Base-by-base conservation (phyloP, 2,888 invertebrate species). In the Cryptocephalus moraei region DNA sequence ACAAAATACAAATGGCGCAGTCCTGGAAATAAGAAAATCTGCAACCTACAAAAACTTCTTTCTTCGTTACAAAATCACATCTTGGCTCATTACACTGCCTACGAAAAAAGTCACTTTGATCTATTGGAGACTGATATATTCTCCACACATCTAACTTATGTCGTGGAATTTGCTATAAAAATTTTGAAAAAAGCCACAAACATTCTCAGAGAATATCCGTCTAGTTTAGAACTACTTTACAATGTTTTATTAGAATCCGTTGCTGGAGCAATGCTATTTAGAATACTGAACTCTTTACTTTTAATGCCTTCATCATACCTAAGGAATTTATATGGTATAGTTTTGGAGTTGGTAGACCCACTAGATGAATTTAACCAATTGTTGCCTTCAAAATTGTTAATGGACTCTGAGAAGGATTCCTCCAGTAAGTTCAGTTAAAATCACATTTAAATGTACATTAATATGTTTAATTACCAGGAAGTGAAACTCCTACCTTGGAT, bases 21-120 rank as follows among this genome's bases (percentile, higher is more conserved):
- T 45, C 57, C 52, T 0, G 57, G 58, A n/a, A 66, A 61, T 48
- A 54, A 60, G 1, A 62, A 64, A 52, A 63, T 71, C 2, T 56
- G 63, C 41, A 73, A 76, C 58, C 65, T 80, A 1, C 71, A 75
- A 50, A 70, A 73, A 47, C 66, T 81, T 10, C 64, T 80, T 9
- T 73, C 77, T 1, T 75, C 77, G 1, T 64, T 81, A 32, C 80
- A 80, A 60, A 78, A 77, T 59, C 80, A 81, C 60, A 65, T 80
- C 52, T 64, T 80, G 48, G 75, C 78, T 0, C 75, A 73, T 57
- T 75, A 75, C 53, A 65, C 61, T n/a, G 46, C 56, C 2, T 50
- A 54, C 0, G 39, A 47, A 2, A 53, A 56, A 42, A 42, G 43
- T 11, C 33, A 32, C n/a, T 44, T 32, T 13, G 14, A 45, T 4